These are phyloP conservation scores for Trialeurodes vaporariorum DNA, from an alignment of 1,140 invertebrate species.

Conservation along the genomic window DNA sequence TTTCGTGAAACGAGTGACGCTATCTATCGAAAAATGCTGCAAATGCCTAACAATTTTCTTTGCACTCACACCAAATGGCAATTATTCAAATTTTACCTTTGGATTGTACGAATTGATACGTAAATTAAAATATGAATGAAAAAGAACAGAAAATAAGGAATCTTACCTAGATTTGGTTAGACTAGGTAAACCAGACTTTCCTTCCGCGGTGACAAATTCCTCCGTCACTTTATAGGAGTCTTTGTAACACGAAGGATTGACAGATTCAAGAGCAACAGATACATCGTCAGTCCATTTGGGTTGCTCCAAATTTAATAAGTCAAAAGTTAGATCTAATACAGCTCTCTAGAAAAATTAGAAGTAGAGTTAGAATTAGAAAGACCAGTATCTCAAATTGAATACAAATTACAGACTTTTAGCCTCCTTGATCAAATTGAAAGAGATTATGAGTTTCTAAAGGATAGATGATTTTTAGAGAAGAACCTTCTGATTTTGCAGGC, in stretches of 20 bases:
- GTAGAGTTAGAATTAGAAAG: conserved; percentile 14
- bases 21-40: too few relatives aligned
- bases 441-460: too few relatives aligned
- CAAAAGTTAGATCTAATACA: conserved; percentile 36
- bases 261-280: conserved; percentile 66
- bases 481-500: too few relatives aligned
- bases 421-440: too few relatives aligned
- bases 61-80: too few relatives aligned
- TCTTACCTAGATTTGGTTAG: conserved; percentile 49
- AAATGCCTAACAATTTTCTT: too few relatives aligned
- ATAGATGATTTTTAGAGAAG: too few relatives aligned
- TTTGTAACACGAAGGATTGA: conserved; percentile 63
- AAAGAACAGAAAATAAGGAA: conserved; percentile 8
- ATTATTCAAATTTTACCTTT: too few relatives aligned
- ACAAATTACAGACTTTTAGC: too few relatives aligned
- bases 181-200: conserved; percentile 65
- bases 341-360: conserved; percentile 69
- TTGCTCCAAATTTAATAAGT: conserved; percentile 44
- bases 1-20: too few relatives aligned
- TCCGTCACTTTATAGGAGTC: conserved; percentile 79
- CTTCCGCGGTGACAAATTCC: conserved; percentile 86
- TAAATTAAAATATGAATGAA: too few relatives aligned
- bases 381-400: neutral
- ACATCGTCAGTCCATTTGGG: conserved; percentile 89
- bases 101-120: too few relatives aligned